These are phyloP conservation scores for Cryptoblepharus egeriae DNA, from an alignment of 2,797 vertebrate genomes.

Conservation along the genomic window DNA sequence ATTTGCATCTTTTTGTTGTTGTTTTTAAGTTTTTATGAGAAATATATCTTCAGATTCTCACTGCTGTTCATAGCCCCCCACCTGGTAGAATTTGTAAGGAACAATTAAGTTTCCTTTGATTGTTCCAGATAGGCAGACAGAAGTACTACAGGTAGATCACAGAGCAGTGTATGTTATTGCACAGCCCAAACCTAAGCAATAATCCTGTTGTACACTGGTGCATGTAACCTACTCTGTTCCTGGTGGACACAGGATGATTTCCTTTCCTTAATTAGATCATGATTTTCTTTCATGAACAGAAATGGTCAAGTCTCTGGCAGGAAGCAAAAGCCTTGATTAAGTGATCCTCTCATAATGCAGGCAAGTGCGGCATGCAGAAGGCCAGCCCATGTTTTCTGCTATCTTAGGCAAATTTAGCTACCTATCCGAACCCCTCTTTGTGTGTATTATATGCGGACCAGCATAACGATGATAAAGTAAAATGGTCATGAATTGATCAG, in stretches of 20 bases:
- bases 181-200: conserved; percentile 84
- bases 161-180: conserved; percentile 66
- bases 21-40: conserved; percentile 74
- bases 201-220: conserved; percentile 78
- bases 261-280: conserved; percentile 62
- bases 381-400: neutral
- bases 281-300: conserved; percentile 50
- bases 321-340: conserved; percentile 2
- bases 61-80: conserved; percentile 74
- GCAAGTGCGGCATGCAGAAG: neutral
- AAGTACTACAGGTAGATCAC: conserved; percentile 64
- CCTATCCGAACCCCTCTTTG: too few relatives aligned
- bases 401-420: neutral
- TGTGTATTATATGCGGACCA: neutral
- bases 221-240: conserved; percentile 73
- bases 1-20: conserved; percentile 43
- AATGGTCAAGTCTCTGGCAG: conserved; percentile 55
- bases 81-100: conserved; percentile 64
- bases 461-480: neutral
- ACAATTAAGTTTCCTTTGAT: conserved; percentile 77
- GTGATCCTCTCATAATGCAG: neutral
- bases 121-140: conserved; percentile 67
- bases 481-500: neutral
- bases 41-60: conserved; percentile 74
- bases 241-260: conserved; percentile 67